Evolutionary conservation across 2,113 vertebrate species (phyloP), one percentile per base, ranked within the genome.

Genomic region (Atrichornis clamosus): DNA sequence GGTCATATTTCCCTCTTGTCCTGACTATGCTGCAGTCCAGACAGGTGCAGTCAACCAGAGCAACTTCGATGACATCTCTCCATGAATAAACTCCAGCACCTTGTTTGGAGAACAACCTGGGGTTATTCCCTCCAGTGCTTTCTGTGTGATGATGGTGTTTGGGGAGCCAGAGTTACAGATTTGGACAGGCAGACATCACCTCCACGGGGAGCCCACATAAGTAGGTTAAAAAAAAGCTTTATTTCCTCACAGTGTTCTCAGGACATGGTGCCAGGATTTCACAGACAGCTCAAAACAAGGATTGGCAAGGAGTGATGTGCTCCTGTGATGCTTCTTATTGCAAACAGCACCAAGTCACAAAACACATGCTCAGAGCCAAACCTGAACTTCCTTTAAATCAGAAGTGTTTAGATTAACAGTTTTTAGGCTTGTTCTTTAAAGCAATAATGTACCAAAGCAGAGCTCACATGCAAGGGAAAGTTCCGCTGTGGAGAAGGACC

Each of bases 191-290:
- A 87, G 92, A 53, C 47, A 75, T 75, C 78, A 58, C 52, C 60
- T 82, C 82, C 3, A 7, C 4, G 6, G 47, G 78, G 74, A 92
- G 69, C 56, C 82, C 85, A 96, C 75, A 85, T 42, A 92, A 93
- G 85, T 60, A 93, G 70, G 62, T 93, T 90, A 92, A 96, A 93
- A 67, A 95, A 95, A 88, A 86, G 70, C 67, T 93, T 68, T 59
- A 64, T 90, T 93, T 96, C 70, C 79, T 93, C 87, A 50, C 75
- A 49, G 70, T 9, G 5, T 30, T 95, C 58, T 72, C 0, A 0
- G 82, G 60, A 93, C 27, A 21, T 1, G 0, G 30, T 79, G 91
- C 85, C 93, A 93, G 82, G 58, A 60, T 87, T 95, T 95, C 79
- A 42, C 65, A 93, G 82, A 72, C 18, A 0, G 32, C 32, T 88